Percentiles rank a stretch among this genome's conserved stretches.
These are phyloP conservation scores for Meliscaeva auricollis DNA, from an alignment of 2,888 invertebrate genomes.

Conservation along the genomic window DNA sequence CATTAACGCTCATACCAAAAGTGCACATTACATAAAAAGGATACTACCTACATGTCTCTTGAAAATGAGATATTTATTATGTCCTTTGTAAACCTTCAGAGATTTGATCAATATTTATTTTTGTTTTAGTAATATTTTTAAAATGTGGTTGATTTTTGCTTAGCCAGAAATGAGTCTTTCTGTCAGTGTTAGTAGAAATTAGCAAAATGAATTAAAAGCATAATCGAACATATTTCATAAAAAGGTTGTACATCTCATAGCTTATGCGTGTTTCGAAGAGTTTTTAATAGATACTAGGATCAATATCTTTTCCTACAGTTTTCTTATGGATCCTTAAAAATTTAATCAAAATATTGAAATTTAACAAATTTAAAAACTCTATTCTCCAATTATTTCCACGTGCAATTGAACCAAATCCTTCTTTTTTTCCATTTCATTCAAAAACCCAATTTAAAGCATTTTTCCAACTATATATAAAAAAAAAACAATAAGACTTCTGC, in stretches of 20 bases:
- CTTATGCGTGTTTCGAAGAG: too few relatives aligned
- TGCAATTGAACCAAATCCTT: not conserved
- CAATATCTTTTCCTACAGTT: too few relatives aligned
- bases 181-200: too few relatives aligned
- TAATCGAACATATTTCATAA: too few relatives aligned
- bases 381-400: not conserved
- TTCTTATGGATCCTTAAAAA: too few relatives aligned
- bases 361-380: too few relatives aligned
- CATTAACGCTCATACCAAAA: slow-evolving; percentile 46
- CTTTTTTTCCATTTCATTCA: not conserved
- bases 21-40: slow-evolving; percentile 38
- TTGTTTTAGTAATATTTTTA: slow-evolving; percentile 1
- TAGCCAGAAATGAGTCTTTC: too few relatives aligned
- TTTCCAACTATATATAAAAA: slow-evolving; percentile 5
- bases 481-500: slow-evolving; percentile 22
- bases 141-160: not conserved
- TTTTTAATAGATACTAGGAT: too few relatives aligned
- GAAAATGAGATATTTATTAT: slow-evolving; percentile 49
- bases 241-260: too few relatives aligned
- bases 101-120: slow-evolving; percentile 56
- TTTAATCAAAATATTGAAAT: too few relatives aligned
- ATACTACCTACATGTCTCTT: slow-evolving; percentile 35
- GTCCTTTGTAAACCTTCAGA: slow-evolving; percentile 48
- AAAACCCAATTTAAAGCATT: slow-evolving; percentile 2
- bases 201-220: too few relatives aligned